phyloP scores from a whole-genome alignment of 2,113 vertebrate genomes.

The Sakesphorus luctuosus region DNA sequence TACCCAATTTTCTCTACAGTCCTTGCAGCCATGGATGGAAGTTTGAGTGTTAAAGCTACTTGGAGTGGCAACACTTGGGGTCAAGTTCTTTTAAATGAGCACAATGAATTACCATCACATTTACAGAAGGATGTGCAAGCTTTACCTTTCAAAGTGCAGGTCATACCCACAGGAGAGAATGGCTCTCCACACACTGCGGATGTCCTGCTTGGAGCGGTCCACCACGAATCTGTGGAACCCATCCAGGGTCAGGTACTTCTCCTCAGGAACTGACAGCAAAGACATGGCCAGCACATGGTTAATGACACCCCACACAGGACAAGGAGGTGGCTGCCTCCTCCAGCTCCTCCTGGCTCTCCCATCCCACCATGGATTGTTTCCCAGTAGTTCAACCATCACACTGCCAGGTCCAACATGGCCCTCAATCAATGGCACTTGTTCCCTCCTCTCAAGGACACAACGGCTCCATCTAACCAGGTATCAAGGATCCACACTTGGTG shows the following conservation, averaged over 20 bases:
- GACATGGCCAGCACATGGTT: not conserved
- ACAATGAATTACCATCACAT: not conserved
- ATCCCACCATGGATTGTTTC: not conserved
- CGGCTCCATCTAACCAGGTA: not conserved
- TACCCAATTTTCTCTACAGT: not conserved
- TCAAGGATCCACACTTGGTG: not conserved
- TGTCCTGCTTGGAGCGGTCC: constrained; percentile 95
- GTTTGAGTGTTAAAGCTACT: not conserved
- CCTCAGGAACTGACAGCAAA: constrained; percentile 85
- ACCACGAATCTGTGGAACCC: constrained; percentile 94
- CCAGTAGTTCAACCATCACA: rapidly evolving
- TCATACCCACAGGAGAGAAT: constrained; percentile 95
- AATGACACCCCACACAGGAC: not conserved
- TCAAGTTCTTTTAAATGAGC: rapidly evolving
- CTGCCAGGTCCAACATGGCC: too few species aligned
- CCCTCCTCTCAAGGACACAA: not conserved
- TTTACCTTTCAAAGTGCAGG: constrained; percentile 94
- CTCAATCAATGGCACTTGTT: rapidly evolving
- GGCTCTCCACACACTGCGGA: constrained; percentile 95
- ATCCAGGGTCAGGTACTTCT: constrained; percentile 94
- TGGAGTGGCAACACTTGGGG: not conserved
- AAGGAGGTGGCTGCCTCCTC: not conserved
- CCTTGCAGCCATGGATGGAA: not conserved
- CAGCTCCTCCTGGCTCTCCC: not conserved
- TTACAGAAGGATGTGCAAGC: not conserved